Conservation (phyloP, 2,888 invertebrate species). For the Tenthredo mesomela region DNA sequence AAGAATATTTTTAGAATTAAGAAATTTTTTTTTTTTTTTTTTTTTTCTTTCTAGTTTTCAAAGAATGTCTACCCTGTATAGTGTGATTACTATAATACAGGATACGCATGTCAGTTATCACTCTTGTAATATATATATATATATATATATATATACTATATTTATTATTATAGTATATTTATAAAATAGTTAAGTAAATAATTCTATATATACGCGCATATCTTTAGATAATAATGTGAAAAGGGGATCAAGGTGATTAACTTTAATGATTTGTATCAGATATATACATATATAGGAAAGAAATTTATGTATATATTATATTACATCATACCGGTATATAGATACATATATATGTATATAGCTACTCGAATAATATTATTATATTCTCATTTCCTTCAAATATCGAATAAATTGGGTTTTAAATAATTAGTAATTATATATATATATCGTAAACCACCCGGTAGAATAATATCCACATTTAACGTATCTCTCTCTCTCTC, state of each 20-base stretch:
- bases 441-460: background rate
- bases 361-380: no score
- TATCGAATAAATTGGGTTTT: background rate
- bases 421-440: background rate
- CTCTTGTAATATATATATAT: background rate
- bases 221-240: background rate
- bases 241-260: constrained; percentile 5
- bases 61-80: no score
- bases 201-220: background rate
- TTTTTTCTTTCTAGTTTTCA: no score
- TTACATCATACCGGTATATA: no score
- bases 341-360: no score
- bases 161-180: no score
- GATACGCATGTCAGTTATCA: background rate
- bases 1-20: no score
- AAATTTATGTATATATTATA: background rate
- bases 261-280: background rate
- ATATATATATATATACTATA: background rate
- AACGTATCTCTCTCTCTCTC: background rate
- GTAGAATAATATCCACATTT: constrained; percentile 10
- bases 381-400: no score
- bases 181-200: background rate
- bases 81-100: no score
- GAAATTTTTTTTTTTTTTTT: no score
- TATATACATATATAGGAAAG: background rate